Percentiles rank a stretch among this genome's conserved stretches.
Evolutionary conservation across 2,888 invertebrate species (phyloP).

Genomic region (Cremastinae sp.): DNA sequence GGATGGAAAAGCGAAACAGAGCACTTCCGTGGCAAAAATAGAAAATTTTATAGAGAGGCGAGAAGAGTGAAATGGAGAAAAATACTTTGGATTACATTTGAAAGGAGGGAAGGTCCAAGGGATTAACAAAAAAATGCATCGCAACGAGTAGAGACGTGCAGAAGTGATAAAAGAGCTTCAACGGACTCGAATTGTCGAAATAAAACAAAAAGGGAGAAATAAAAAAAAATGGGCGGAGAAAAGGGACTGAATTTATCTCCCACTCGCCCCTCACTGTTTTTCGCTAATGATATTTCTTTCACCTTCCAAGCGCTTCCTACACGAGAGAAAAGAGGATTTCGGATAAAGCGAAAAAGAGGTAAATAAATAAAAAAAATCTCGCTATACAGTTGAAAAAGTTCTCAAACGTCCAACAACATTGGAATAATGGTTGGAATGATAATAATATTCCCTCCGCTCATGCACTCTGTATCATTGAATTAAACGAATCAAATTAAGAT

Average conservation of each 20-base stretch:
- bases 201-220: no score
- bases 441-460: no score
- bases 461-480: no score
- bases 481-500: no score
- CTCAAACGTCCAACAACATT: no score
- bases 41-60: not conserved
- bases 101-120: slow-evolving; percentile 22
- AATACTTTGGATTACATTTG: no score
- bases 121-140: not conserved
- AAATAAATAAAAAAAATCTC: no score
- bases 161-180: slow-evolving; percentile 35
- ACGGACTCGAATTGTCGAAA: slow-evolving; percentile 42
- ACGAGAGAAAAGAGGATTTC: not conserved
- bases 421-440: no score
- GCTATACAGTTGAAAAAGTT: no score
- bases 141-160: slow-evolving; percentile 7
- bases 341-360: no score
- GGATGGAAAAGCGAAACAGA: not conserved
- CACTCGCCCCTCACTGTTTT: slow-evolving; percentile 40
- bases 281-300: slow-evolving; percentile 58
- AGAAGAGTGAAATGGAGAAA: not conserved
- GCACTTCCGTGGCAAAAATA: not conserved
- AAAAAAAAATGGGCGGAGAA: slow-evolving; percentile 9
- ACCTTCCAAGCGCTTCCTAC: not conserved
- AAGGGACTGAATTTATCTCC: not conserved